Evolutionary conservation across 2,888 invertebrate species (phyloP), one percentile per base, ranked within the genome.

Genomic region (Cheilosia vernalis): DNA sequence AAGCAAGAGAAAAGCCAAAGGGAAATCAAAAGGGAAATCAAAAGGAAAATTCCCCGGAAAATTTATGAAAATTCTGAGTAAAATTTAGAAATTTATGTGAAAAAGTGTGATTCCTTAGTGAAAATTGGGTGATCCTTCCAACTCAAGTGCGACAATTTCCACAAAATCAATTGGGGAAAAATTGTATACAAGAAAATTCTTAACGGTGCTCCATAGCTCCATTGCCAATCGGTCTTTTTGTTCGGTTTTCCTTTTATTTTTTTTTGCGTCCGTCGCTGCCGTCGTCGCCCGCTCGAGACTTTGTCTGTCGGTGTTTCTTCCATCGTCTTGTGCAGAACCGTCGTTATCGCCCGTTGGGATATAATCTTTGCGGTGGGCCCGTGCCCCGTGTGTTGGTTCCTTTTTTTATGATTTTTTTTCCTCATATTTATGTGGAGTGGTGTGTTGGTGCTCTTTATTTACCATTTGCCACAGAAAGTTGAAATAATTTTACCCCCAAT

Each of bases 281-380:
- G 77, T 55, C 73, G 72, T 42, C 55, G 49, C 60, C 66, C 60
- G 60, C 19, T 77, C n/a, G 19, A 37, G 49, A 40, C 56, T 44
- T 83, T 73, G 66, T 60, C 78, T 69, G 78, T 78, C 78, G 78
- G 78, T 78, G 69, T 76, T 66, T 61, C 17, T 61, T 30, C 42
- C 60, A 33, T 60, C 44, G 19, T 24, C 69, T 51, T 10, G n/a
- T 27, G 42, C 44, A 49, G 33, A 49, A 40, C 44, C 44, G 51
- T 55, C 42, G 56, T 61, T 63, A 56, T 67, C 74, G 69, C 72
- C 72, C 58, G 73, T 47, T 58, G 73, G 70, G 70, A 76, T 79
- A 76, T 67, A 9, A 79, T 76, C 84, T 84, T 70, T 76, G 84
- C 74, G 84, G 84, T 84, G 84, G 84, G 84, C 69, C 84, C 40